A percentile compares a stretch with the other conserved stretches of the same genome.
These are phyloP conservation scores for Phrynosoma platyrhinos DNA, from an alignment of 2,113 vertebrate genomes.

Conservation along the genomic window DNA sequence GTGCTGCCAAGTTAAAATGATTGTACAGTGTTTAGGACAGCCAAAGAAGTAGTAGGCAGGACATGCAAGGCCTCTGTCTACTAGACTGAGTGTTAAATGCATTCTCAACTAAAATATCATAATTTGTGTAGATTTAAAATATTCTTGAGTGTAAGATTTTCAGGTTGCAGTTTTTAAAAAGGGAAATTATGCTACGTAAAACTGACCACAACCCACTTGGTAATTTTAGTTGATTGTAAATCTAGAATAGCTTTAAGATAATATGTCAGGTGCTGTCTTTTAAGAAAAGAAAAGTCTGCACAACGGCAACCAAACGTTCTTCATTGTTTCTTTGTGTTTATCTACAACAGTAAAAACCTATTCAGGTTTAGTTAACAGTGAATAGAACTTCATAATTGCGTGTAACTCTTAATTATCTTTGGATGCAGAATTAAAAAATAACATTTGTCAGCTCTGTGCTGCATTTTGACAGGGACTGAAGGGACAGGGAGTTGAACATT, in stretches of 20 bases:
- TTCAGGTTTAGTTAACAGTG: conserved; percentile 58
- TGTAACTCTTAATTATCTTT: conserved; percentile 41
- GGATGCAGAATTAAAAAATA: conserved; percentile 44
- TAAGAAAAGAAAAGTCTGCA: conserved; percentile 23
- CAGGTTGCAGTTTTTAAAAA: conserved; percentile 4
- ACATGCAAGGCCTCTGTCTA: conserved; percentile 4
- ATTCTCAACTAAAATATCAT: neutral
- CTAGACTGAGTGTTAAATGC: neutral
- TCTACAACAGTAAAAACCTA: conserved; percentile 29
- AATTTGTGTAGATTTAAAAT: conserved; percentile 17
- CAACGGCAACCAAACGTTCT: conserved; percentile 30
- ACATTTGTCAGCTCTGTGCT: conserved; percentile 46
- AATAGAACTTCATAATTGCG: conserved; percentile 39
- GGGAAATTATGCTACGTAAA: neutral
- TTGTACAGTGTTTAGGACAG: neutral
- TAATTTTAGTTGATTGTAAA: conserved; percentile 22
- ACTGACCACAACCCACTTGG: neutral
- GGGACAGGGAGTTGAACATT: conserved; percentile 44
- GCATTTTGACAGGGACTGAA: conserved; percentile 62
- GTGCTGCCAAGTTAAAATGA: conserved; percentile 41
- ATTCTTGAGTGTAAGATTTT: neutral
- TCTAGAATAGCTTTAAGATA: neutral
- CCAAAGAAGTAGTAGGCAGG: conserved; percentile 10
- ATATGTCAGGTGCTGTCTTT: neutral
- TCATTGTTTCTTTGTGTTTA: conserved; percentile 39